Evolutionary conservation across 2,888 invertebrate genomes (phyloP), one percentile per base, ranked within the genome.

Genomic region (Maniola hyperantus): DNA sequence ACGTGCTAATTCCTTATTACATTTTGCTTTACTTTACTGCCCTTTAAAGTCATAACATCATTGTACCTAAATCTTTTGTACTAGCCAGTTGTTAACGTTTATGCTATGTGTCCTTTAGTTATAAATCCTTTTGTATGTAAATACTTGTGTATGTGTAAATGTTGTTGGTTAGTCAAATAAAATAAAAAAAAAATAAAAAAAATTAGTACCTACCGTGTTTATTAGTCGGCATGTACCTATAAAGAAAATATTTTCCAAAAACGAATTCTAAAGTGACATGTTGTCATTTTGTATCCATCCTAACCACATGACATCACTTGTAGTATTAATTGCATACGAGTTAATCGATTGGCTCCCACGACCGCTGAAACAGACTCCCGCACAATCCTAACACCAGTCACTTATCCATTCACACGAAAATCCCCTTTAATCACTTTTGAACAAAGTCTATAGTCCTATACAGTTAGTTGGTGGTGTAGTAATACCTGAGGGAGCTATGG

Each of bases 331-430:
- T 79, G 79, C 78, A 72, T 73, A 73, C 73, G 73, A 77, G 74
- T 77, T 81, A 80, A 86, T 85, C 87, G 85, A 85, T 86, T 71
- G 82, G 82, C 83, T 88, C 88, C 88, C 88, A 88, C 88, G 88
- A 78, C 74, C 75, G 70, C 71, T 68, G 63, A 39, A 65, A 67
- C 62, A 53, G 0, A 15, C 11, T n/a, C 6, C 67, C 36, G 67
- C 67, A 46, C 62, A 69, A 71, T 63, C 66, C 66, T 20, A 42
- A 33, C 26, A 44, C 55, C 55, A 55, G 61, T 33, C 62, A n/a
- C 7, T 0, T 15, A 58, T 20, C 8, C 8, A 0, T 42, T 7
- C 61, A 69, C 7, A 44, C 50, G 6, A 71, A 55, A 57, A 6
- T 70, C 26, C 20, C 8, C 70, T 46, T 62, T 73, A 65, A 48